These are phyloP conservation scores for Tanytarsus gracilentus DNA, from an alignment of 2,888 invertebrate species.

Conservation along the genomic window DNA sequence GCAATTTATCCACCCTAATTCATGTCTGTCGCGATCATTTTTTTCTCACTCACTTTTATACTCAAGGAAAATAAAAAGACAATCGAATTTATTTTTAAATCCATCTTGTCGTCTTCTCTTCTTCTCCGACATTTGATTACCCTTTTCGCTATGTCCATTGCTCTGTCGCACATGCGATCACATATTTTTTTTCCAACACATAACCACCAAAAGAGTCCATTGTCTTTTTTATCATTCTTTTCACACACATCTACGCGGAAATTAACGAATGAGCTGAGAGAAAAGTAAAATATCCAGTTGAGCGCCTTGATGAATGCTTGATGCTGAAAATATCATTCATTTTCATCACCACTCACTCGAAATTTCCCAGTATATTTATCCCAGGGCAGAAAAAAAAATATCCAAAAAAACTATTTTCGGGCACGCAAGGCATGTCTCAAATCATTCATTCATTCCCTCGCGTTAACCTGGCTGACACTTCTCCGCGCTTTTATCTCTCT, in stretches of 20 bases:
- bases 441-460: neutral
- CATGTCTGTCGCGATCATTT: neutral
- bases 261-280: constrained; percentile 10
- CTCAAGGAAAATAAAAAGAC: constrained; percentile 4
- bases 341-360: neutral
- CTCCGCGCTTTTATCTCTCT: neutral
- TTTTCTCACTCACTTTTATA: neutral
- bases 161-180: constrained; percentile 6
- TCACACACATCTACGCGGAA: neutral
- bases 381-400: constrained; percentile 19
- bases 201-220: constrained; percentile 2
- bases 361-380: no score
- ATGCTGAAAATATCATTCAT: constrained; percentile 25
- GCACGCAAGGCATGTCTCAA: neutral
- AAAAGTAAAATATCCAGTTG: constrained; percentile 24
- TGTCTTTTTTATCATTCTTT: constrained; percentile 4
- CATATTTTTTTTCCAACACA: constrained; percentile 18
- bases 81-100: constrained; percentile 29
- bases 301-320: constrained; percentile 9
- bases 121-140: neutral
- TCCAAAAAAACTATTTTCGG: constrained; percentile 27
- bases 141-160: constrained; percentile 12
- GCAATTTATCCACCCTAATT: neutral
- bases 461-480: neutral
- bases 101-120: constrained; percentile 19